These are phyloP conservation scores for Aleiodes sp. DNA, from an alignment of 1,140 invertebrate species.

Conservation along the genomic window DNA sequence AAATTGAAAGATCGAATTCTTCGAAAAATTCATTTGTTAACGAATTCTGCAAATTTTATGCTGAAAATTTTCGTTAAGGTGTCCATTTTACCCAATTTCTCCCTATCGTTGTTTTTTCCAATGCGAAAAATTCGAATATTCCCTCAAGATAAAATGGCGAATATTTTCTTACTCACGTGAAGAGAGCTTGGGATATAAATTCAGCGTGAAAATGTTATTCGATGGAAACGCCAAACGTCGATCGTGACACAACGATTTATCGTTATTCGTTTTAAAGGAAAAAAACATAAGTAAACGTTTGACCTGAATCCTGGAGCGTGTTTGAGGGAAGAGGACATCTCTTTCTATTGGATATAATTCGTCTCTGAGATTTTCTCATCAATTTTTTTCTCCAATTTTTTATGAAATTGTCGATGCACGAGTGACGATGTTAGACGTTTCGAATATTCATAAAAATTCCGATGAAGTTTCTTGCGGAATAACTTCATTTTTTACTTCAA, in stretches of 20 bases:
- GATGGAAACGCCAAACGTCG: constrained; percentile 11
- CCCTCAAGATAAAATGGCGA: too few relatives aligned
- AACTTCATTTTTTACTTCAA: too few relatives aligned
- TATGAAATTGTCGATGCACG: constrained; percentile 8
- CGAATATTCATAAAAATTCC: constrained; percentile 9
- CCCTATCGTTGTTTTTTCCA: too few relatives aligned
- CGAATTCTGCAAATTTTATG: too few relatives aligned
- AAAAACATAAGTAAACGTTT: too few relatives aligned
- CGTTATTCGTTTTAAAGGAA: constrained; percentile 27
- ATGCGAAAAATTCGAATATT: too few relatives aligned
- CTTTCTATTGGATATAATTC: neutral
- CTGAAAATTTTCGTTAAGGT: too few relatives aligned
- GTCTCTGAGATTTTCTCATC: constrained; percentile 1
- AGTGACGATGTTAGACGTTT: neutral
- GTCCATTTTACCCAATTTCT: too few relatives aligned
- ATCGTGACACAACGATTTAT: constrained; percentile 33
- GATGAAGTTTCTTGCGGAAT: too few relatives aligned
- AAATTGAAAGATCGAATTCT: too few relatives aligned
- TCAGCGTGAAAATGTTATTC: constrained; percentile 15
- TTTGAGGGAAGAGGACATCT: neutral
- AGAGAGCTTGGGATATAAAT: neutral
- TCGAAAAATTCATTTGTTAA: too few relatives aligned
- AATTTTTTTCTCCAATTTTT: neutral
- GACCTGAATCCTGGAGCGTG: constrained; percentile 28
- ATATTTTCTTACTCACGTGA: too few relatives aligned